Evolutionary conservation across 2,113 vertebrate genomes (phyloP).

Genomic region (Miniopterus natalensis): DNA sequence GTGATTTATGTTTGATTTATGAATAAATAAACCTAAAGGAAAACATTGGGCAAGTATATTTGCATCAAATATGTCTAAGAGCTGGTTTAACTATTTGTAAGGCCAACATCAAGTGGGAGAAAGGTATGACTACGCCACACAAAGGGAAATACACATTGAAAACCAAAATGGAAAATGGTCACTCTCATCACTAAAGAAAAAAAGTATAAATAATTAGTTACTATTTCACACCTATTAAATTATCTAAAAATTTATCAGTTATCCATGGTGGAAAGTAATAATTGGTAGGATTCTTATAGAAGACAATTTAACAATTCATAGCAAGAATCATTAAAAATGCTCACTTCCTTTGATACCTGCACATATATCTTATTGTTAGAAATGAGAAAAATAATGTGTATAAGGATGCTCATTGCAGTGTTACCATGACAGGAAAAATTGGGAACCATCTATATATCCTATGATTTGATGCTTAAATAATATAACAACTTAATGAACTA

Average conservation of each 20-base stretch:
- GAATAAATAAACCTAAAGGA: not conserved
- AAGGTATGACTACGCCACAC: not conserved
- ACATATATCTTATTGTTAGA: not conserved
- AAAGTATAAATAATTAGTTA: not conserved
- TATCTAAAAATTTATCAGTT: not conserved
- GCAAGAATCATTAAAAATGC: not conserved
- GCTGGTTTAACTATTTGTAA: not conserved
- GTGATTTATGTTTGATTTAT: conserved; percentile 30
- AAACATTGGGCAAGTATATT: conserved; percentile 1
- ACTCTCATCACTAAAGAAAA: not conserved
- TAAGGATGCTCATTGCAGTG: not conserved
- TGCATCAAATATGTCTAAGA: not conserved
- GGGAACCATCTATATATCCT: not conserved
- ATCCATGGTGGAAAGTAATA: not conserved
- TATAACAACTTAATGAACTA: not conserved
- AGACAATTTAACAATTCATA: not conserved
- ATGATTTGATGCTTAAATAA: not conserved
- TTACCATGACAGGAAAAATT: conserved; percentile 43
- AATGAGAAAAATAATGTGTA: not conserved
- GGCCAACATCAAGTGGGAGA: not conserved
- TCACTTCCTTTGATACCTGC: not conserved
- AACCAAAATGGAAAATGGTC: not conserved
- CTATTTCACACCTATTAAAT: not conserved
- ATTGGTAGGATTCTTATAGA: not conserved
- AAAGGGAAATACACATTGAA: not conserved